Percentiles rank a stretch among this genome's conserved stretches.
phyloP scores from a whole-genome alignment of 1,140 invertebrate genomes.

The Zophobas atratus region DNA sequence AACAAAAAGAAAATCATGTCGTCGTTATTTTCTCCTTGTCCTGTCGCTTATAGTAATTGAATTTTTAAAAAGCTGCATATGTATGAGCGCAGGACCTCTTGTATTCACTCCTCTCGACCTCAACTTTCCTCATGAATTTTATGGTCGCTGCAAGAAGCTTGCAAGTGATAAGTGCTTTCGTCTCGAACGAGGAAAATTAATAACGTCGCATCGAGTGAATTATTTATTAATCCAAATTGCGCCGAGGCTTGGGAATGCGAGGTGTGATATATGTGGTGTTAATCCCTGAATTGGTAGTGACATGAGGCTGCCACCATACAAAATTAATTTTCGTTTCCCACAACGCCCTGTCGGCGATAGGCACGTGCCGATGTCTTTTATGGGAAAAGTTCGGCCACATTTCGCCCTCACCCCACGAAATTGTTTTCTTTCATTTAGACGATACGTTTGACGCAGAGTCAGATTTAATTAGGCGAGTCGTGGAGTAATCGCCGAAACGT shows the following conservation, averaged over 20 bases:
- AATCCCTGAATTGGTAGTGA: conserved; percentile 47
- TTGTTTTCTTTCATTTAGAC: conserved; percentile 37
- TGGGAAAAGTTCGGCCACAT: conserved; percentile 47
- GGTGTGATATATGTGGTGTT: conserved; percentile 46
- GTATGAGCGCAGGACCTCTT: no score
- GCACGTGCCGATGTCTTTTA: conserved; percentile 49
- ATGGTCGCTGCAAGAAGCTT: no score
- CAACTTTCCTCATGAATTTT: no score
- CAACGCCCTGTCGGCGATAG: conserved; percentile 43
- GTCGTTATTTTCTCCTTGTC: no score
- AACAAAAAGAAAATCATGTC: no score
- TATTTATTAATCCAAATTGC: conserved; percentile 36
- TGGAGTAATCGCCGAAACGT: neutral
- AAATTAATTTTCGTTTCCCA: conserved; percentile 49
- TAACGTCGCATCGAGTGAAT: conserved; percentile 24
- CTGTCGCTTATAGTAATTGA: no score
- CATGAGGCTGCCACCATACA: conserved; percentile 45
- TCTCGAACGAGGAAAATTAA: conserved; percentile 11
- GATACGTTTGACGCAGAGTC: conserved; percentile 6
- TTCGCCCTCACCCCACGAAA: conserved; percentile 22
- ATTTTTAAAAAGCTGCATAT: no score
- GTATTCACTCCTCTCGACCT: no score
- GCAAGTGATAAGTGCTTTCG: neutral
- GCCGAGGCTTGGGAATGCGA: conserved; percentile 34
- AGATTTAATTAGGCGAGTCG: conserved; percentile 29